phyloP scores from a whole-genome alignment of 2,888 invertebrate species.

The Pristionchus exspectatus region DNA sequence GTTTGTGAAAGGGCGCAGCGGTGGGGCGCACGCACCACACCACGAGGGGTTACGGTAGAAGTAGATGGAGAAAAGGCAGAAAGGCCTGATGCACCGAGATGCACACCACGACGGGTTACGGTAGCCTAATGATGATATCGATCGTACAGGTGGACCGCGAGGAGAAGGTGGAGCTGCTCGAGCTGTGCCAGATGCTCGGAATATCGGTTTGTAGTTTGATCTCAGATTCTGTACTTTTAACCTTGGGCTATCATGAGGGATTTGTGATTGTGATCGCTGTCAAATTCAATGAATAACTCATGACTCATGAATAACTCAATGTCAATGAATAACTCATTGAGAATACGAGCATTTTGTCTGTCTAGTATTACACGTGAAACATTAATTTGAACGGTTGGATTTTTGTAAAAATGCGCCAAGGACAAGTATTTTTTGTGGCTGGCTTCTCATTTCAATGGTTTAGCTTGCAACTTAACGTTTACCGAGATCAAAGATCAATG shows the following conservation, averaged over 20 bases:
- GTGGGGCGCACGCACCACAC: constrained; percentile 16
- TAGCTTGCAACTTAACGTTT: not conserved
- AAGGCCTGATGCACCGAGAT: constrained; percentile 50
- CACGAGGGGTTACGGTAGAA: not conserved
- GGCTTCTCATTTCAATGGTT: too few relatives aligned
- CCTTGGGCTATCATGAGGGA: not conserved
- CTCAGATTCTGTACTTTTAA: not conserved
- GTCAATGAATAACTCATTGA: too few relatives aligned
- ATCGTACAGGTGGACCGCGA: constrained; percentile 65
- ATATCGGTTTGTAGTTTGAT: constrained; percentile 65
- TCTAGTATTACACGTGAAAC: not conserved
- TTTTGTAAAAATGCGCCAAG: not conserved
- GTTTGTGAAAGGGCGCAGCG: not conserved
- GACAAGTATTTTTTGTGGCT: not conserved
- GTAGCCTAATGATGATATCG: constrained; percentile 60
- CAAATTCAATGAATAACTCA: too few relatives aligned
- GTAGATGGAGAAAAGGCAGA: constrained; percentile 11
- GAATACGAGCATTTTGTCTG: too few relatives aligned
- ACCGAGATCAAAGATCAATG: not conserved
- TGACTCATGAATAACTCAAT: too few relatives aligned
- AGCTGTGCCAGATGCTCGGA: constrained; percentile 72
- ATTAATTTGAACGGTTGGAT: not conserved
- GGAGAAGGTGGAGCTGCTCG: constrained; percentile 64
- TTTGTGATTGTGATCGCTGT: not conserved
- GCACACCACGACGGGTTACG: not conserved